These are phyloP conservation scores for Drosophila histrio DNA, from an alignment of 2,888 invertebrate species.

Conservation along the genomic window DNA sequence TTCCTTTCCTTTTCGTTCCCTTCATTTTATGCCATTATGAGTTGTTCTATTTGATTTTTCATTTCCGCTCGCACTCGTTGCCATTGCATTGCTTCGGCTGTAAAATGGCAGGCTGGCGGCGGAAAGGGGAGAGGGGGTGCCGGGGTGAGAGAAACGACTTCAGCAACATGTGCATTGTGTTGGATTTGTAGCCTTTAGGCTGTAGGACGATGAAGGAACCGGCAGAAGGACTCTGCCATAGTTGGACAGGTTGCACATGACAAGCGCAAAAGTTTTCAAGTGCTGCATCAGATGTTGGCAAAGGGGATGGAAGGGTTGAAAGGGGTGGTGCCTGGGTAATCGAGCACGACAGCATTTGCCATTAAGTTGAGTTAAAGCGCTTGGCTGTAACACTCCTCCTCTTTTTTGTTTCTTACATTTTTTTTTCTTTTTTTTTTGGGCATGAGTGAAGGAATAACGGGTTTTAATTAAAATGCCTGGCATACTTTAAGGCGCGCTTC, in stretches of 20 bases:
- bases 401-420: constrained; percentile 7
- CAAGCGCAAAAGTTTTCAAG: constrained; percentile 72
- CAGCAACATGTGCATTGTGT: constrained; percentile 70
- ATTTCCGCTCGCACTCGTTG: constrained; percentile 60
- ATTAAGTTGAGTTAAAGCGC: constrained; percentile 70
- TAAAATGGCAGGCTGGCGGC: neutral
- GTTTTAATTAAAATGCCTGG: constrained; percentile 72
- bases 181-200: constrained; percentile 71
- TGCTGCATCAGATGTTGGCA: constrained; percentile 31
- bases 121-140: neutral
- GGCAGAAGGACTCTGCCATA: constrained; percentile 48
- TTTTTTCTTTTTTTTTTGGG: neutral
- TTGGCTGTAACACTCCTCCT: constrained; percentile 30
- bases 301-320: neutral
- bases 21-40: constrained; percentile 56
- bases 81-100: constrained; percentile 10
- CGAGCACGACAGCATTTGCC: constrained; percentile 72
- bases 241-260: constrained; percentile 76
- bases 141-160: neutral
- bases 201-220: constrained; percentile 44
- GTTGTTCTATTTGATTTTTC: constrained; percentile 72
- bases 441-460: constrained; percentile 29
- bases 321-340: constrained; percentile 52
- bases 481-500: constrained; percentile 61
- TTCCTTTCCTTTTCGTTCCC: constrained; percentile 14